Evolutionary conservation across 2,888 invertebrate genomes (phyloP), one percentile per base, ranked within the genome.

Genomic region (Meiosimyza platycephala): DNA sequence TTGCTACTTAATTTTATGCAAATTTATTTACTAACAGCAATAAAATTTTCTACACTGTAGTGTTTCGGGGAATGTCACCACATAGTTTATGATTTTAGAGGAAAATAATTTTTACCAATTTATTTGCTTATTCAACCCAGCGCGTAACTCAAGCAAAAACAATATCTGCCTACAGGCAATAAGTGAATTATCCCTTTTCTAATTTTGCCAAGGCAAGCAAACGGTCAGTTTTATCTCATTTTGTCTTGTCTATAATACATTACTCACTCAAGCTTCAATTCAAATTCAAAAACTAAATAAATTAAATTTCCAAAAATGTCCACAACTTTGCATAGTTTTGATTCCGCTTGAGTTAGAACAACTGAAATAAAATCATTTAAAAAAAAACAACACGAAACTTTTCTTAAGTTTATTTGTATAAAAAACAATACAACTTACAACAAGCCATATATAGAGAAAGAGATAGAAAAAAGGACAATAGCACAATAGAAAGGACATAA

Each of bases 401-500:
- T 40, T 57, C 6, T 13, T 22, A 28, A 18, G 57, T 57, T 57
- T 6, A 28, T 57, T 57, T 18, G 57, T 22, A 13, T 55, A 16
- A 15, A 18, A 18, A 57, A 57, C 57, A 16, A 57, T 13, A 57
- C 16, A 28, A 28, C 3, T 28, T 28, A 47, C 16, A 55, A 47
- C 40, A 40, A 33, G 18, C 22, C 9, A 40, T 16, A 57, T 67
- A 57, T 40, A 40, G 22, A 33, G 48, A 54, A 72, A 72, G 40
- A 50, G 60, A 72, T 64, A 72, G 67, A 62, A 64, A 74, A 81
- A 80, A 77, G 76, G 80, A 80, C 63, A 71, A 74, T 63, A 67
- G 71, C 72, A 75, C 72, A 75, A 55, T 67, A 79, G 77, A 79
- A 80, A 82, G 81, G 77, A 81, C 82, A 82, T 83, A 83, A 83